Evolutionary conservation across 2,113 vertebrate genomes (phyloP).

Genomic region (Myodes glareolus): DNA sequence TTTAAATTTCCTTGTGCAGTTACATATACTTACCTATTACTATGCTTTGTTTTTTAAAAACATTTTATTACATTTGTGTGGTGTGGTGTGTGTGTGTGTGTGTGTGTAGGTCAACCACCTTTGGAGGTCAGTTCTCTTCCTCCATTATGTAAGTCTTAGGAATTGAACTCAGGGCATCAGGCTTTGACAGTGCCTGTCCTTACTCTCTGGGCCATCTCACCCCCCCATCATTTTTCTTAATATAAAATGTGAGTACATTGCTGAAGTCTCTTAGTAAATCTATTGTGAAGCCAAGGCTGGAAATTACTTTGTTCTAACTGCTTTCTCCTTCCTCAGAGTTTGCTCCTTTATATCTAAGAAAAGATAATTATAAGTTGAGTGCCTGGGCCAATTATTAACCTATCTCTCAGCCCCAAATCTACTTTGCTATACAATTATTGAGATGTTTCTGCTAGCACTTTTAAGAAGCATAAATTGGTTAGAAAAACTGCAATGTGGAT

Average conservation of each 20-base stretch:
- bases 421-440: neutral
- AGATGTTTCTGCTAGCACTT: conserved; percentile 17
- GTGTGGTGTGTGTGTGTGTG: neutral
- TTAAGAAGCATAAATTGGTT: neutral
- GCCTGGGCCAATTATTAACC: neutral
- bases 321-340: conserved; percentile 6
- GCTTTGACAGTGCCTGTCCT: neutral
- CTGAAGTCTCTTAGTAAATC: neutral
- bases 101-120: neutral
- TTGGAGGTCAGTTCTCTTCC: neutral
- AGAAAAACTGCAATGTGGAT: neutral
- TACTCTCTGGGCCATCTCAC: neutral
- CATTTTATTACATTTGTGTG: neutral
- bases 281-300: neutral
- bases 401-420: neutral
- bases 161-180: neutral
- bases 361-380: conserved; percentile 1
- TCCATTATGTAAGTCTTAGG: neutral
- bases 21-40: neutral
- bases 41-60: neutral
- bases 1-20: neutral
- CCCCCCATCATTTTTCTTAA: neutral
- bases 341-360: conserved; percentile 42
- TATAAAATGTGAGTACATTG: neutral
- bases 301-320: conserved; percentile 24